A percentile compares a stretch with the other conserved stretches of the same genome.
phyloP scores from a whole-genome alignment of 2,113 vertebrate genomes.

The Hippocampus abdominalis region DNA sequence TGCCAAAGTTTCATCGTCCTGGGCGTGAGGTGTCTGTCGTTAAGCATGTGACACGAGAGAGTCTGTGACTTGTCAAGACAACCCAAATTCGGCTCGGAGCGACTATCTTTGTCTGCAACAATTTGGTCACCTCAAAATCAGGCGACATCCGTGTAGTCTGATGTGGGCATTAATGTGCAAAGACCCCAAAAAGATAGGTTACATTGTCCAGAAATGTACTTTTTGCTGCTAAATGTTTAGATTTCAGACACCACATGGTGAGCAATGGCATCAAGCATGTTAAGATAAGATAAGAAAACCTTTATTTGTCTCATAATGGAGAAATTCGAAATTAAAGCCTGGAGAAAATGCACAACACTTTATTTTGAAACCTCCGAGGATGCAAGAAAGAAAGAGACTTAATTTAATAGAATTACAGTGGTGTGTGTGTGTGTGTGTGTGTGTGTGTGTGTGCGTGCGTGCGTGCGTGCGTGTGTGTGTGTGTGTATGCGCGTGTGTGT shows the following conservation, averaged over 20 bases:
- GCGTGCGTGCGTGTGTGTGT: background rate
- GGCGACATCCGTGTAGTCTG: no score
- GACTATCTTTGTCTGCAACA: no score
- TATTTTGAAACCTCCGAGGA: background rate
- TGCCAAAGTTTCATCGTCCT: no score
- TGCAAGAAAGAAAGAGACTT: background rate
- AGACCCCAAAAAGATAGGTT: background rate
- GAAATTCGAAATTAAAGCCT: background rate
- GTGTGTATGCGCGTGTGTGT: background rate
- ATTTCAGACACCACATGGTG: background rate
- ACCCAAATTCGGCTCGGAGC: no score
- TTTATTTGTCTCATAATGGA: no score
- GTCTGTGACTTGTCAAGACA: no score
- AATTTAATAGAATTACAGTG: background rate
- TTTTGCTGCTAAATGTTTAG: background rate
- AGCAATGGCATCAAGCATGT: background rate
- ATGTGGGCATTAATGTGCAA: no score
- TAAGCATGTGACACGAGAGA: no score
- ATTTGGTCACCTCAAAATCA: no score
- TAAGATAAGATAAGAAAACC: no score
- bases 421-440: background rate
- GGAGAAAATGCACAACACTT: background rate
- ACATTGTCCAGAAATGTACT: no score
- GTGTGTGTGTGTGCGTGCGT: background rate
- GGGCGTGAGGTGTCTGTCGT: no score